Evolutionary conservation across 2,113 vertebrate species (phyloP).

Genomic region (Gobio gobio): DNA sequence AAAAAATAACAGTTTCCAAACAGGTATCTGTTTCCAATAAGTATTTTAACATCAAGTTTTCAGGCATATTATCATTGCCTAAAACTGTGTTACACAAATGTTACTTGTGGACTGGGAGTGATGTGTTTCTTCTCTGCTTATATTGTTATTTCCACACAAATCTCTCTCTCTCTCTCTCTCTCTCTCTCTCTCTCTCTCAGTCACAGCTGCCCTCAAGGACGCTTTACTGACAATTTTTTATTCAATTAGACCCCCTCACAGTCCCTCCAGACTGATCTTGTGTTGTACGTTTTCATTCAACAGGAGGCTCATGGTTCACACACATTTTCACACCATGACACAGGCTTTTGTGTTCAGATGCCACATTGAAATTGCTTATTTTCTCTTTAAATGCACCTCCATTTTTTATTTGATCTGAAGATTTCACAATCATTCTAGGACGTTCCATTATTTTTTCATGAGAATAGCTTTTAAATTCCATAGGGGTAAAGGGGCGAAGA

Average conservation of each 20-base stretch:
- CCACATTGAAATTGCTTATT: slow-evolving; percentile 19
- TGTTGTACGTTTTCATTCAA: slow-evolving; percentile 20
- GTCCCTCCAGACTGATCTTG: slow-evolving; percentile 33
- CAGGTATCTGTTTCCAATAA: not conserved
- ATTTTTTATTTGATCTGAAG: slow-evolving; percentile 11
- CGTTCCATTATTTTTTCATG: slow-evolving; percentile 13
- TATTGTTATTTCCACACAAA: slow-evolving; percentile 2
- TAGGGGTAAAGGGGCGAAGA: not conserved
- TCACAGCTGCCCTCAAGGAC: slow-evolving; percentile 16
- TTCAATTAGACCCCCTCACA: not conserved
- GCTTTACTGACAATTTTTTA: not conserved
- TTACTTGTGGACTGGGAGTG: slow-evolving; percentile 7
- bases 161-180: too few species aligned
- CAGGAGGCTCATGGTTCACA: not conserved
- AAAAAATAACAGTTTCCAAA: not conserved
- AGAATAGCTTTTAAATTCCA: slow-evolving; percentile 33
- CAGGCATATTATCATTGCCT: not conserved
- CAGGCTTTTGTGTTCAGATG: slow-evolving; percentile 15
- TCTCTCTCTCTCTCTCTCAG: not conserved
- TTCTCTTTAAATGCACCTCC: not conserved
- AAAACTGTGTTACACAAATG: not conserved
- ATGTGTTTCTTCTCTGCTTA: not conserved
- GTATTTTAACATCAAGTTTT: not conserved
- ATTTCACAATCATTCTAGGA: slow-evolving; percentile 20
- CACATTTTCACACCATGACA: slow-evolving; percentile 9